A percentile compares a stretch with the other conserved stretches of the same genome.
These are phyloP conservation scores for Agriotes lineatus DNA, from an alignment of 2,888 invertebrate species.

Conservation along the genomic window DNA sequence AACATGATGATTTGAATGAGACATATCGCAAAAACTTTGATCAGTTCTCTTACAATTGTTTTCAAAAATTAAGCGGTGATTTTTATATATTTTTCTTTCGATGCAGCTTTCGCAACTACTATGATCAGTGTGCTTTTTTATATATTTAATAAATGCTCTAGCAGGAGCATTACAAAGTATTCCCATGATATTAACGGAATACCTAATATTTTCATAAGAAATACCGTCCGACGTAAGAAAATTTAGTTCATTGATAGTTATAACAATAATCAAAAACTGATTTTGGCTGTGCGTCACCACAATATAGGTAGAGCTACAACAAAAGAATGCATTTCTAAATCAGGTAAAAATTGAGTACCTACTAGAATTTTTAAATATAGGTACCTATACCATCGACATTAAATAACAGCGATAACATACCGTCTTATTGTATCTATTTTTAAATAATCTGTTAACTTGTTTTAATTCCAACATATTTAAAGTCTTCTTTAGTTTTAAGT, in stretches of 20 bases:
- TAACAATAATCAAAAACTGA: not conserved
- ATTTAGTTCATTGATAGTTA: not conserved
- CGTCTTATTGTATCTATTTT: not conserved
- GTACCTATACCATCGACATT: not conserved
- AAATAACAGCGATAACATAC: not conserved
- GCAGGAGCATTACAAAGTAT: slow-evolving; percentile 24
- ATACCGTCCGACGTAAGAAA: not conserved
- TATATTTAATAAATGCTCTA: slow-evolving; percentile 32
- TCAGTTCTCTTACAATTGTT: slow-evolving; percentile 27
- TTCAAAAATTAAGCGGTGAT: slow-evolving; percentile 18
- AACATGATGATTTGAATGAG: slow-evolving; percentile 32
- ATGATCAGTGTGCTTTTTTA: slow-evolving; percentile 34
- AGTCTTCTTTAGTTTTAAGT: not conserved
- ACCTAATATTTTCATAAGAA: not conserved
- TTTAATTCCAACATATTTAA: slow-evolving; percentile 6
- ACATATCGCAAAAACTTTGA: slow-evolving; percentile 7
- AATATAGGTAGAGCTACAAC: not conserved
- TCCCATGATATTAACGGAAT: not conserved
- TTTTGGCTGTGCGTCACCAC: not conserved
- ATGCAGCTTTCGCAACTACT: slow-evolving; percentile 33
- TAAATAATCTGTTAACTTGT: no score
- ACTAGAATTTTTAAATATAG: not conserved
- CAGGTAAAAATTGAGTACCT: not conserved
- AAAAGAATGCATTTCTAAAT: not conserved
- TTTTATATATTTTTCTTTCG: slow-evolving; percentile 14